Base-by-base conservation (phyloP, 2,113 vertebrate species). In the Rhombomys opimus region DNA sequence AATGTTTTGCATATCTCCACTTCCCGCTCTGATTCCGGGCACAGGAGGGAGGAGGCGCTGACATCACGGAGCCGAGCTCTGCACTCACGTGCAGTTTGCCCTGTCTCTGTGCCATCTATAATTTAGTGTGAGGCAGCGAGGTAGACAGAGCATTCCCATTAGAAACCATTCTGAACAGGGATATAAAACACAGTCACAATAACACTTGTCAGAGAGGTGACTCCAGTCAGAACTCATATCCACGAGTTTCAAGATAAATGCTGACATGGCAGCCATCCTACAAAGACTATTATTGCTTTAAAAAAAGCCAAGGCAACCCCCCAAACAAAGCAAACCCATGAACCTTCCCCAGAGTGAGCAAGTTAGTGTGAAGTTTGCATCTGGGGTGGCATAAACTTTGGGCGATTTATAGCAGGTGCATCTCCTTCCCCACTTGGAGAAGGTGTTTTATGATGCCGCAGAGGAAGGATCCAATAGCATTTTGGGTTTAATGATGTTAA, bases 161-260 rank as follows among this genome's bases (percentile, higher is more conserved):
- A 99, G 98, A 98, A 98, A 98, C 98, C 98, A 98, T 98, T 98
- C 98, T 98, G 98, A 99, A 98, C 98, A 99, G 98, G 99, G 98
- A 98, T 98, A 99, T 98, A 98, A 99, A 99, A 98, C 98, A 99
- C 98, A 98, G 98, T 98, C 70, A 98, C 98, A 99, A 99, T 99
- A 98, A 98, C 98, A 98, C 98, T 99, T 99, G 99, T 99, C 99
- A 99, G 98, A 98, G 98, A 98, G 98, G 98, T 98, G 98, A 99
- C 98, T 98, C 98, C 98, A 99, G 98, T 99, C 99, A 98, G 98
- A 99, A 99, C 98, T 99, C 99, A 99, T 99, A 99, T 99, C 98
- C 98, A 98, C 72, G 98, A 98, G 98, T 98, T 98, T 98, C 98
- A 98, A 98, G 98, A 99, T 98, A 98, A 99, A 98, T 98, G 99